Percentiles rank a stretch among this genome's conserved stretches.
phyloP scores from a whole-genome alignment of 2,888 invertebrate species.

The Zaprionus bogoriensis region DNA sequence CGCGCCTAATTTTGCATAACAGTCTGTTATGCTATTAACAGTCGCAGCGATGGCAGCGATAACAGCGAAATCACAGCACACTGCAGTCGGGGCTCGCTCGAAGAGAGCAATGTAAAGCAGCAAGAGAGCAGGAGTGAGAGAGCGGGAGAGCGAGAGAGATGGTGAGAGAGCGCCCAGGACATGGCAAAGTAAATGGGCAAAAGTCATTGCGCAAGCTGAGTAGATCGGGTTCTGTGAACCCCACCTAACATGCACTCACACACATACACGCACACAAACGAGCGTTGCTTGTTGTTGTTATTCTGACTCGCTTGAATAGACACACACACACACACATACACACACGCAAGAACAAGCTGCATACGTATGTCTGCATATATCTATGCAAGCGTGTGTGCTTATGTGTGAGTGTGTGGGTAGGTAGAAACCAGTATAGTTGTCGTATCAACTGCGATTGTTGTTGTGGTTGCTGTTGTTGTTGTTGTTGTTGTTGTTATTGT shows the following conservation, averaged over 20 bases:
- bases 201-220: constrained; percentile 51
- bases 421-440: constrained; percentile 50
- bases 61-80: constrained; percentile 20
- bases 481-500: constrained; percentile 20
- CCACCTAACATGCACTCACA: constrained; percentile 46
- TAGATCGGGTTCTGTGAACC: constrained; percentile 59
- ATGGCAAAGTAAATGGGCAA: constrained; percentile 32
- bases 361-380: constrained; percentile 9
- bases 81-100: neutral
- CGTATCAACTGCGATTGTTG: too few relatives aligned
- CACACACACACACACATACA: constrained; percentile 21
- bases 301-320: constrained; percentile 50
- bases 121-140: neutral
- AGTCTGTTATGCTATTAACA: constrained; percentile 52
- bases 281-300: constrained; percentile 12
- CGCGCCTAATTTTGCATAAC: constrained; percentile 55
- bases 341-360: neutral
- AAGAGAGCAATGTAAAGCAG: neutral
- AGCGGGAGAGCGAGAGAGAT: neutral
- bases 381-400: neutral
- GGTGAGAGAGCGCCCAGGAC: constrained; percentile 33
- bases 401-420: constrained; percentile 27
- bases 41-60: constrained; percentile 29
- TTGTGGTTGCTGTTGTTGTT: constrained; percentile 12
- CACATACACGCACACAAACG: constrained; percentile 10